phyloP scores from a whole-genome alignment of 1,140 invertebrate genomes.

The Zophobas morio region DNA sequence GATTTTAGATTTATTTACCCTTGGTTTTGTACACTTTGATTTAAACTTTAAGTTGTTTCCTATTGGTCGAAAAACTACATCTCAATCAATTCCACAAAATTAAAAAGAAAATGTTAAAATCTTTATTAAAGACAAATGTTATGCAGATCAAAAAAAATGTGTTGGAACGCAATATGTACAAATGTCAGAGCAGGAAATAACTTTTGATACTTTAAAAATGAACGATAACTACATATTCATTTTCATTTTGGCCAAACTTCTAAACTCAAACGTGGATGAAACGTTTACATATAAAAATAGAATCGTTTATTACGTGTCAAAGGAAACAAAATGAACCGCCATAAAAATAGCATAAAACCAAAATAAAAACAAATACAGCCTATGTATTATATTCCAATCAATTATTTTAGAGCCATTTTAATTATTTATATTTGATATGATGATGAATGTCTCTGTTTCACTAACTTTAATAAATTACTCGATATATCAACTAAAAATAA shows the following conservation, averaged over 20 bases:
- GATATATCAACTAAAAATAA: constrained; percentile 46
- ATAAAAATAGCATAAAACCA: constrained; percentile 28
- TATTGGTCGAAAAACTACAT: no score
- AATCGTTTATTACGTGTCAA: constrained; percentile 29
- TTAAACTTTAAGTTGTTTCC: no score
- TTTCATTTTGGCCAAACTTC: constrained; percentile 41
- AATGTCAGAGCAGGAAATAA: constrained; percentile 22
- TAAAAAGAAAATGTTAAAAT: constrained; percentile 39
- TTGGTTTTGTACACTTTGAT: no score
- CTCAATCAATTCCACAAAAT: no score
- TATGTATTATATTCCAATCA: constrained; percentile 27
- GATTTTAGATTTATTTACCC: no score
- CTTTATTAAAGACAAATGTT: constrained; percentile 39
- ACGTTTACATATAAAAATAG: constrained; percentile 35
- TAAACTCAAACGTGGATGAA: constrained; percentile 18
- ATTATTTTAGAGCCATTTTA: constrained; percentile 35
- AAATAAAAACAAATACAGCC: constrained; percentile 47
- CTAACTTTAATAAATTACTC: constrained; percentile 35
- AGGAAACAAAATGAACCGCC: constrained; percentile 12
- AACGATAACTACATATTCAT: constrained; percentile 32
- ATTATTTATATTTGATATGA: constrained; percentile 45
- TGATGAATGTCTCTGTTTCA: constrained; percentile 9
- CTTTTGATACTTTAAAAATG: constrained; percentile 9
- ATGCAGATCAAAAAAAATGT: constrained; percentile 29
- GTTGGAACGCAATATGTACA: constrained; percentile 34